Evolutionary conservation across 2,797 vertebrate species (phyloP).

Genomic region (Myripristis jacobus): DNA sequence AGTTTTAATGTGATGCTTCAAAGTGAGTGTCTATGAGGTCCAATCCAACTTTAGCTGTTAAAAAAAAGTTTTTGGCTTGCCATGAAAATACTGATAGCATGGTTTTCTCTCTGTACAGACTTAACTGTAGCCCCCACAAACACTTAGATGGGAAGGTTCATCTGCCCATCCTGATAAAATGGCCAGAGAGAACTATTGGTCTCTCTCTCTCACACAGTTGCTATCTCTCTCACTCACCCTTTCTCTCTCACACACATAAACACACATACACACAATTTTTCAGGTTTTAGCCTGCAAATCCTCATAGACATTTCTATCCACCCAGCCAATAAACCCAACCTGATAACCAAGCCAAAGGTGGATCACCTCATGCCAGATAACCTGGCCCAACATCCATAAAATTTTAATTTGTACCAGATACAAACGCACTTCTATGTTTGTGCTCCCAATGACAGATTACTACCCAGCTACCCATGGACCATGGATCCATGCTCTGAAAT

Average conservation of each 20-base stretch:
- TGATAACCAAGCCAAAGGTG: constrained; percentile 48
- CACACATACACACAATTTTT: constrained; percentile 3
- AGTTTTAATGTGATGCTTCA: constrained; percentile 38
- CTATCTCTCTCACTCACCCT: constrained; percentile 22
- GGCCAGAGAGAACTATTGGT: not conserved
- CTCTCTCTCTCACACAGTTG: not conserved
- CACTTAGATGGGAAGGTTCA: not conserved
- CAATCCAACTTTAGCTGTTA: constrained; percentile 16
- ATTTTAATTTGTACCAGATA: constrained; percentile 8
- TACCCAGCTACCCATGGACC: not conserved
- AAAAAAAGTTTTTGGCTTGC: constrained; percentile 24
- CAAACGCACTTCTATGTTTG: not conserved
- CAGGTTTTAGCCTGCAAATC: constrained; percentile 49
- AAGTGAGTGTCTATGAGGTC: constrained; percentile 22
- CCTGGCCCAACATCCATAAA: constrained; percentile 20
- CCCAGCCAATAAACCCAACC: constrained; percentile 32
- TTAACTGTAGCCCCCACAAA: not conserved
- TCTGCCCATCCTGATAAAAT: not conserved
- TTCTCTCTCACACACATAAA: constrained; percentile 12
- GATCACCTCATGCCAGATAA: constrained; percentile 40
- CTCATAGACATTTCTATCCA: constrained; percentile 53
- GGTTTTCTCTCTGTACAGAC: constrained; percentile 2
- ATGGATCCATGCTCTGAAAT: constrained; percentile 1
- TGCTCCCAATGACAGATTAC: constrained; percentile 14
- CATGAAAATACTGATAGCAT: constrained; percentile 20